Evolutionary conservation across 2,113 vertebrate genomes (phyloP).

Genomic region (Anolis carolinensis): DNA sequence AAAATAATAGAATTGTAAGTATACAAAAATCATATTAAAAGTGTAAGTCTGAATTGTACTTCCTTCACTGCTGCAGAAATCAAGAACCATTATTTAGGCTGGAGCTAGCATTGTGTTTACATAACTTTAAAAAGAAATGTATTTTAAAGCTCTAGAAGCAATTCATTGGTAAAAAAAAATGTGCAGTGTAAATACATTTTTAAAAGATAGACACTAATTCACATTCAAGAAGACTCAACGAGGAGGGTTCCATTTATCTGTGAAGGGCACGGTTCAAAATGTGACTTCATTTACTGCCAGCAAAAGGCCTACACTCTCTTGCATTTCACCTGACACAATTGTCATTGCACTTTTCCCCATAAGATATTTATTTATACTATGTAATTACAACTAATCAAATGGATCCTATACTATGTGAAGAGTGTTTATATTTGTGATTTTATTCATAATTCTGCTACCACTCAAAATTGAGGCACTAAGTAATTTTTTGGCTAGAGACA

Average conservation of each 20-base stretch:
- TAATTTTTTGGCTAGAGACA: slow-evolving; percentile 71
- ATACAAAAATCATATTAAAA: not conserved
- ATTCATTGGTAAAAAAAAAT: not conserved
- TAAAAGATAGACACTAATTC: not conserved
- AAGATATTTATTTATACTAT: not conserved
- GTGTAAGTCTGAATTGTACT: not conserved
- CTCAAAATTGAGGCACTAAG: slow-evolving; percentile 66
- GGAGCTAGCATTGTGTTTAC: not conserved
- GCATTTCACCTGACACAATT: not conserved
- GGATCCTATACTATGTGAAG: slow-evolving; percentile 36
- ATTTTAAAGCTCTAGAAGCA: not conserved
- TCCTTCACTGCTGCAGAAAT: not conserved
- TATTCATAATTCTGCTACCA: slow-evolving; percentile 68
- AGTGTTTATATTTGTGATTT: slow-evolving; percentile 61
- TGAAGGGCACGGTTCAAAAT: not conserved
- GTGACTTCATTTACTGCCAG: not conserved
- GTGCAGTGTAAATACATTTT: not conserved
- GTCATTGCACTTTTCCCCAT: not conserved
- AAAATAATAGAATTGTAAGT: not conserved
- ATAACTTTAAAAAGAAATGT: not conserved
- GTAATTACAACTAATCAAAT: not conserved
- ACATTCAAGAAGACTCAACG: not conserved
- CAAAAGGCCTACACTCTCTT: not conserved
- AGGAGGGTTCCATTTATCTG: not conserved
- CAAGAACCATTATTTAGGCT: not conserved